These are phyloP conservation scores for Pollenia labialis DNA, from an alignment of 2,888 invertebrate species.

Conservation along the genomic window DNA sequence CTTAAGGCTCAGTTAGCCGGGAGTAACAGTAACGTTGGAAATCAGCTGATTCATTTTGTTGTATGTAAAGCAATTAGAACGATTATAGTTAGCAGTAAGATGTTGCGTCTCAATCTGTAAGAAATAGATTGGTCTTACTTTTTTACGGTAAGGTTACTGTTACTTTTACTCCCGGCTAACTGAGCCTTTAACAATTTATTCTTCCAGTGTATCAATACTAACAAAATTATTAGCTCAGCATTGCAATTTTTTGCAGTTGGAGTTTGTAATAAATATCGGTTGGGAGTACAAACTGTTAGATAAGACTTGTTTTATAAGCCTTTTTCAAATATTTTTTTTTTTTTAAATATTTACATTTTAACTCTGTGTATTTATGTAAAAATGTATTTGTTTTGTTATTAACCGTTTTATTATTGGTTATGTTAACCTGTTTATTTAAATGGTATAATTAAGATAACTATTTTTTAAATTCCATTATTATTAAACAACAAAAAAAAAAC, in stretches of 20 bases:
- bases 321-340: too few relatives aligned
- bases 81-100: too few relatives aligned
- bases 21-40: too few relatives aligned
- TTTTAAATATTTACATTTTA: neutral
- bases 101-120: too few relatives aligned
- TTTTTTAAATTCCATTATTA: constrained; percentile 60
- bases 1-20: too few relatives aligned
- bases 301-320: constrained; percentile 45
- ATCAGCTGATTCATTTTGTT: too few relatives aligned
- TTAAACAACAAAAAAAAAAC: constrained; percentile 1
- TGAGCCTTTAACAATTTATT: neutral
- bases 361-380: neutral
- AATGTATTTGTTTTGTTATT: constrained; percentile 12
- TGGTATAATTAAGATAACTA: constrained; percentile 61
- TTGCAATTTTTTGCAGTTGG: neutral
- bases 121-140: too few relatives aligned
- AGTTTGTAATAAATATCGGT: constrained; percentile 24
- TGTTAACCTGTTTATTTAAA: constrained; percentile 61
- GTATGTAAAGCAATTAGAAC: too few relatives aligned
- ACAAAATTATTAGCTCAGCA: neutral
- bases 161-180: too few relatives aligned
- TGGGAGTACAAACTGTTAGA: constrained; percentile 41
- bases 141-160: too few relatives aligned
- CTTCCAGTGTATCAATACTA: constrained; percentile 6
- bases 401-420: constrained; percentile 21